These are phyloP conservation scores for Polydrusus pterygomalis DNA, from an alignment of 2,888 invertebrate genomes.

Conservation along the genomic window DNA sequence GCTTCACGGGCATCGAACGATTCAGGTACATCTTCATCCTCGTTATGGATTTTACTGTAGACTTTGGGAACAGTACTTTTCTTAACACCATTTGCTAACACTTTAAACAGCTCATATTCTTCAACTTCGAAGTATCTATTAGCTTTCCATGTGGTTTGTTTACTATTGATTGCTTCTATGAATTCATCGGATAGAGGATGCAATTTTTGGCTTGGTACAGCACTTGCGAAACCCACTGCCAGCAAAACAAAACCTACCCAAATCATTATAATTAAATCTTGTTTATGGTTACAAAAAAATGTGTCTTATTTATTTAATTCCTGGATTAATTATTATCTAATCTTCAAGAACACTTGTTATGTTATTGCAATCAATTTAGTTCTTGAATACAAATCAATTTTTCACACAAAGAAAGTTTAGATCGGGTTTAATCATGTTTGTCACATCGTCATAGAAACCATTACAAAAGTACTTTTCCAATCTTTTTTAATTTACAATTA, in stretches of 20 bases:
- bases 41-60: not conserved
- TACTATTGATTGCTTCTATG: conserved; percentile 75
- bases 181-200: conserved; percentile 58
- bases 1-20: conserved; percentile 84
- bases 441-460: too few relatives aligned
- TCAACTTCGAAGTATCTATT: conserved; percentile 75
- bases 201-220: conserved; percentile 11
- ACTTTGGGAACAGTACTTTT: conserved; percentile 9
- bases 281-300: too few relatives aligned
- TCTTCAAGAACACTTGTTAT: too few relatives aligned
- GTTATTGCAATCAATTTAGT: too few relatives aligned
- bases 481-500: too few relatives aligned
- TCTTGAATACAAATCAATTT: too few relatives aligned
- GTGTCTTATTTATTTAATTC: too few relatives aligned
- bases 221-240: not conserved
- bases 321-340: too few relatives aligned
- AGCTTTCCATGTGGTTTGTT: conserved; percentile 84
- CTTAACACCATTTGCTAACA: conserved; percentile 44
- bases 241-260: not conserved
- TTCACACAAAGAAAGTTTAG: too few relatives aligned
- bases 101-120: conserved; percentile 66
- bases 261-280: not conserved
- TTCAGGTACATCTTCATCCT: conserved; percentile 73
- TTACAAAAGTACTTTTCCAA: too few relatives aligned
- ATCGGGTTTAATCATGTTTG: too few relatives aligned